Evolutionary conservation across 1,140 invertebrate genomes (phyloP).

Genomic region (Scaptodrosophila lebanonensis): DNA sequence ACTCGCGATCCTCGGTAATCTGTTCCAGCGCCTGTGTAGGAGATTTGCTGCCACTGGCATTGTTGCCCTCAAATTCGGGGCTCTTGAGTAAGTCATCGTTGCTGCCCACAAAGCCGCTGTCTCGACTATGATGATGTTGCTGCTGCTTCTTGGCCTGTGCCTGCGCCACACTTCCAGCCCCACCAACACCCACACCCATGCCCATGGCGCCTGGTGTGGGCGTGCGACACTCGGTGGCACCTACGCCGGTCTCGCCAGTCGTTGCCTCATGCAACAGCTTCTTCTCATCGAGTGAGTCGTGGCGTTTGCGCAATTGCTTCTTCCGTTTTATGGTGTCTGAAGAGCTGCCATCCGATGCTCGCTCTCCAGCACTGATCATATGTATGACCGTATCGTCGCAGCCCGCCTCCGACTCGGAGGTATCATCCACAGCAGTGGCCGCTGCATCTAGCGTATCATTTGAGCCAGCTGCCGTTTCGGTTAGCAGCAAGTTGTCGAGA

Average conservation of each 20-base stretch:
- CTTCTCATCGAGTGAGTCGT: constrained; percentile 78
- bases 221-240: constrained; percentile 78
- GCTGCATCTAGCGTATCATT: constrained; percentile 77
- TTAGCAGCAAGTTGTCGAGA: constrained; percentile 83
- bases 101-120: constrained; percentile 92
- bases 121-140: constrained; percentile 86
- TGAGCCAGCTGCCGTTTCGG: constrained; percentile 73
- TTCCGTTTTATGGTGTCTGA: constrained; percentile 91
- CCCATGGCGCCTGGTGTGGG: constrained; percentile 69
- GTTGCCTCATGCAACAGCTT: constrained; percentile 75
- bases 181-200: constrained; percentile 2
- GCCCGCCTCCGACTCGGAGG: constrained; percentile 87
- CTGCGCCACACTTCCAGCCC: constrained; percentile 34
- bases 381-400: constrained; percentile 83
- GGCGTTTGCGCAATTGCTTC: constrained; percentile 83
- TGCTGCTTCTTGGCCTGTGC: constrained; percentile 67
- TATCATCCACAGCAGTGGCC: constrained; percentile 78
- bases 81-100: constrained; percentile 89
- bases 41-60: constrained; percentile 41
- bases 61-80: constrained; percentile 77
- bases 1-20: constrained; percentile 75
- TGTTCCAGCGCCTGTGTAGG: constrained; percentile 57
- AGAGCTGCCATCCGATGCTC: constrained; percentile 82
- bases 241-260: constrained; percentile 63
- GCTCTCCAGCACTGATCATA: constrained; percentile 78